Percentiles rank a stretch among this genome's conserved stretches.
Conservation (phyloP, 2,888 invertebrate species). For the Lepidocyrtoides sp. region DNA sequence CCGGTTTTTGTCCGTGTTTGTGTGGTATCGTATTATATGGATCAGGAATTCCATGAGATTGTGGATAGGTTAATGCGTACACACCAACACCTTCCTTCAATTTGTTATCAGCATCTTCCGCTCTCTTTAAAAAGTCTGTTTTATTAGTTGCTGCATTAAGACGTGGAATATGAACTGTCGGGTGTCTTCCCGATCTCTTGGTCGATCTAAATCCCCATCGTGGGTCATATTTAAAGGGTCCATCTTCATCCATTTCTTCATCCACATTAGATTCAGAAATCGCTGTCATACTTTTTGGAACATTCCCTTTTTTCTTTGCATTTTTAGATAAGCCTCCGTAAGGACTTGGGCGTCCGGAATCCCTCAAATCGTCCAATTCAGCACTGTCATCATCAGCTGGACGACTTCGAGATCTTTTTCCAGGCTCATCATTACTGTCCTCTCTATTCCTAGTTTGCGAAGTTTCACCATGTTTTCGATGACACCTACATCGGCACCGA, state of each 20-base stretch:
- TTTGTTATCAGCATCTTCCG: slow-evolving; percentile 1
- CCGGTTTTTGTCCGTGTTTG: slow-evolving; percentile 5
- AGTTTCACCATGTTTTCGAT: neutral
- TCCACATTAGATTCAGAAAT: slow-evolving; percentile 12
- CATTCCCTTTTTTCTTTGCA: no score
- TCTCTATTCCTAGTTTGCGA: no score
- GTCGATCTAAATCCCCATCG: slow-evolving; percentile 70
- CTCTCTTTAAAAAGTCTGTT: neutral
- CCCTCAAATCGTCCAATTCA: no score
- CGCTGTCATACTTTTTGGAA: no score
- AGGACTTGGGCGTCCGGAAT: no score
- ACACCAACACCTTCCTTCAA: slow-evolving; percentile 13
- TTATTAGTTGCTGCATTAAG: slow-evolving; percentile 8
- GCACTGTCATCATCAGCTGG: no score
- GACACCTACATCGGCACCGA: neutral
- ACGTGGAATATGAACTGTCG: slow-evolving; percentile 37
- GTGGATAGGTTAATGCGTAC: slow-evolving; percentile 7
- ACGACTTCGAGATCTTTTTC: no score
- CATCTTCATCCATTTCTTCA: slow-evolving; percentile 2
- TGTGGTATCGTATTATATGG: slow-evolving; percentile 67
- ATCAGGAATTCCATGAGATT: slow-evolving; percentile 75
- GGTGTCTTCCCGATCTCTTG: slow-evolving; percentile 44
- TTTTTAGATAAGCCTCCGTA: no score
- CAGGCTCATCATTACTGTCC: no score
- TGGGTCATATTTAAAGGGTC: slow-evolving; percentile 4